Evolutionary conservation across 2,113 vertebrate genomes (phyloP).

Genomic region (Neopipo cinnamomea): DNA sequence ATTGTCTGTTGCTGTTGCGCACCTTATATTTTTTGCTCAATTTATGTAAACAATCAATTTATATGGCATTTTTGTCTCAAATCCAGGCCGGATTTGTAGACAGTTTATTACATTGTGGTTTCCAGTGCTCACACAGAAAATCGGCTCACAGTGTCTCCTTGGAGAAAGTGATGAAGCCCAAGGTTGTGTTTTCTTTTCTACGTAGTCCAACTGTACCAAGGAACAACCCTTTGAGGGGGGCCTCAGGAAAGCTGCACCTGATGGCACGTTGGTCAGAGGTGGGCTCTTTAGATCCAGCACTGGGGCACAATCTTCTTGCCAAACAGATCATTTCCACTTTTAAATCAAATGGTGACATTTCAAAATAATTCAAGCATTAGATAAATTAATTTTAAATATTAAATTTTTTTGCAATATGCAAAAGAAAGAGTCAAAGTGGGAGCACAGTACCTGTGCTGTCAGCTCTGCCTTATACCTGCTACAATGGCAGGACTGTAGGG

Average conservation of each 20-base stretch:
- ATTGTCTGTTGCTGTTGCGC: neutral
- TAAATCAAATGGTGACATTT: neutral
- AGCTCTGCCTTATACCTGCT: neutral
- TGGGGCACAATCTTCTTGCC: neutral
- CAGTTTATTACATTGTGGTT: neutral
- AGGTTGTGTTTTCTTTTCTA: neutral
- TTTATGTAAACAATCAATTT: neutral
- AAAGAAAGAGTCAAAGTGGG: neutral
- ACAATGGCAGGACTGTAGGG: neutral
- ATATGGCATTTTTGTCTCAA: neutral
- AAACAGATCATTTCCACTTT: neutral
- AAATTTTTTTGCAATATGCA: neutral
- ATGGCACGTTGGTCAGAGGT: accelerated
- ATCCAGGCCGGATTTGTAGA: neutral
- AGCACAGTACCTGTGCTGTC: neutral
- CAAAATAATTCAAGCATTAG: neutral
- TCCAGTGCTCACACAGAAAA: neutral
- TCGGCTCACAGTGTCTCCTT: neutral
- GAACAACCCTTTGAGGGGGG: accelerated
- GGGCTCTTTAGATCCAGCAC: accelerated
- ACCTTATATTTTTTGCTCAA: neutral
- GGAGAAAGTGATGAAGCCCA: accelerated
- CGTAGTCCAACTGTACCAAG: neutral
- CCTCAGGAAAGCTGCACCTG: neutral
- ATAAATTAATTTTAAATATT: neutral